Evolutionary conservation across 1,140 invertebrate species (phyloP).

Genomic region (Frieseomelitta varia): DNA sequence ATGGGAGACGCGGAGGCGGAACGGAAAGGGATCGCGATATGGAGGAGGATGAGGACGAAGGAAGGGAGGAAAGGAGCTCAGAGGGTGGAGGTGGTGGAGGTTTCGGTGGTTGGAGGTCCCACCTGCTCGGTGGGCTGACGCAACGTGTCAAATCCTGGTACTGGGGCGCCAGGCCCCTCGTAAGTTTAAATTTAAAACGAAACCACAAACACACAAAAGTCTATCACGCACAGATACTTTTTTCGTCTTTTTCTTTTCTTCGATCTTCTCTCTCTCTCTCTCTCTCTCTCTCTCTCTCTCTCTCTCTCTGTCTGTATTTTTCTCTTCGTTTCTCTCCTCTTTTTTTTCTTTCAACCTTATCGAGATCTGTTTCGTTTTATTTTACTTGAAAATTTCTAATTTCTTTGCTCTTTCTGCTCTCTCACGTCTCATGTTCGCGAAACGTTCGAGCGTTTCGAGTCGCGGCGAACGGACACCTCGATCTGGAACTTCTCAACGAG

Average conservation of each 20-base stretch:
- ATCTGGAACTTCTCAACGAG: not conserved
- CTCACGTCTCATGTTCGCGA: not conserved
- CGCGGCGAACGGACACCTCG: not conserved
- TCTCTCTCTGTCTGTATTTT: not conserved
- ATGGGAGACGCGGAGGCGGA: constrained; percentile 81
- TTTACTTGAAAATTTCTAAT: not conserved
- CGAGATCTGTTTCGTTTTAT: not conserved
- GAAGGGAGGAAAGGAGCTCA: constrained; percentile 80
- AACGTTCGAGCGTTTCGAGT: constrained; percentile 9
- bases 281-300: not conserved
- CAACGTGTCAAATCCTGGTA: constrained; percentile 97
- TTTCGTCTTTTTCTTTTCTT: constrained; percentile 10
- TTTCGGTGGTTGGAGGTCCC: constrained; percentile 94
- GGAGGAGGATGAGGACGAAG: constrained; percentile 81
- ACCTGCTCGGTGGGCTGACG: constrained; percentile 93
- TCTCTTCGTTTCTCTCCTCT: constrained; percentile 30
- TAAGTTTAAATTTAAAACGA: constrained; percentile 86
- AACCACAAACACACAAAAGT: constrained; percentile 45
- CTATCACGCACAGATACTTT: constrained; percentile 35
- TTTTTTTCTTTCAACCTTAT: not conserved
- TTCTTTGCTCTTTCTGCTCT: not conserved
- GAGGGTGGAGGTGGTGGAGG: constrained; percentile 87
- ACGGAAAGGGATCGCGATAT: constrained; percentile 84
- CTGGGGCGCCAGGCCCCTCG: constrained; percentile 94
- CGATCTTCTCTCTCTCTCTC: constrained; percentile 35